Conservation (phyloP, 2,113 vertebrate species). For the Otus sunia region DNA sequence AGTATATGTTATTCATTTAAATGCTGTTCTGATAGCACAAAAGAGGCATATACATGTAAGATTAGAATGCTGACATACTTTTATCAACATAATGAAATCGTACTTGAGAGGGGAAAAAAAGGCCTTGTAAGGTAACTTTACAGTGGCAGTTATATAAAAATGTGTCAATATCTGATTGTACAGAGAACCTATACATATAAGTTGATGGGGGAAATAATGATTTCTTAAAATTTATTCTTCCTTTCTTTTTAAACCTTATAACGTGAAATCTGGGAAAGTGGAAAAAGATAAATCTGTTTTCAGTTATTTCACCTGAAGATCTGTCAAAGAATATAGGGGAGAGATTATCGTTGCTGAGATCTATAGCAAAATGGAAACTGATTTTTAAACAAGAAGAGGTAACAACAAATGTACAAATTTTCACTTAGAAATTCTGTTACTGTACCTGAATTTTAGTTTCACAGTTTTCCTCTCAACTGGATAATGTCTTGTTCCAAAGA, state of each 20-base stretch:
- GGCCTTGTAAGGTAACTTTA: neutral
- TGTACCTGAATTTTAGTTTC: neutral
- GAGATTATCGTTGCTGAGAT: neutral
- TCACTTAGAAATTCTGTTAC: neutral
- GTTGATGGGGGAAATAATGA: fast-evolving
- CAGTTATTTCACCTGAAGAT: neutral
- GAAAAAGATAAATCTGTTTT: neutral
- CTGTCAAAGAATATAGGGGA: neutral
- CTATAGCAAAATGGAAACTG: neutral
- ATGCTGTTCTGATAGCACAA: neutral
- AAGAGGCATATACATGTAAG: neutral
- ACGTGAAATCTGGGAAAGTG: neutral
- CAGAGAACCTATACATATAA: neutral
- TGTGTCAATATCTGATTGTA: neutral
- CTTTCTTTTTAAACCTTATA: neutral
- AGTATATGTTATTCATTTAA: neutral
- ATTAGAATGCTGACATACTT: neutral
- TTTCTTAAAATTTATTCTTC: neutral
- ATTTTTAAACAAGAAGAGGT: neutral
- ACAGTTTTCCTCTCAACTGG: neutral
- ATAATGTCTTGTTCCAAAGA: neutral
- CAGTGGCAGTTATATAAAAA: neutral
- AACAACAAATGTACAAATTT: neutral
- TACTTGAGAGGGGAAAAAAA: neutral
- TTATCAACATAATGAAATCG: neutral